These are phyloP conservation scores for Caenorhabditis sp. DNA, from an alignment of 2,888 invertebrate genomes.

Conservation along the genomic window DNA sequence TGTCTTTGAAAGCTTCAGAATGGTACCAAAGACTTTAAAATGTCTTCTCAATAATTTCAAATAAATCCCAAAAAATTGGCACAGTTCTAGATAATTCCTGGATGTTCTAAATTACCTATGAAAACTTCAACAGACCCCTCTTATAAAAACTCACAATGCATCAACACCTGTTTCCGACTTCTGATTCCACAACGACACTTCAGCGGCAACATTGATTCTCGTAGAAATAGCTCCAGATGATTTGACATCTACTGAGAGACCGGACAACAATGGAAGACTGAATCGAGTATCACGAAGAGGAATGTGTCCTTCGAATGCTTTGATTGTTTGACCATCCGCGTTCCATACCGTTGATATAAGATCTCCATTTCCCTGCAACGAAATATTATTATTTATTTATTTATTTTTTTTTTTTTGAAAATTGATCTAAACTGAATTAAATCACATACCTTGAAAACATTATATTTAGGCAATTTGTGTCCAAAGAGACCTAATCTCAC, in stretches of 20 bases:
- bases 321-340: conserved; percentile 52
- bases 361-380: conserved; percentile 27
- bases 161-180: conserved; percentile 33
- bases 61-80: too few species aligned
- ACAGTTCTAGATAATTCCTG: too few species aligned
- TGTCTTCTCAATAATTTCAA: too few species aligned
- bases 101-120: too few species aligned
- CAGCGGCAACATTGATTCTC: conserved; percentile 35
- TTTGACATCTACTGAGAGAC: conserved; percentile 41
- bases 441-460: conserved; percentile 27
- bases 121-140: too few species aligned
- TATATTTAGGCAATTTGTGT: conserved; percentile 35
- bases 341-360: conserved; percentile 44
- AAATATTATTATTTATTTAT: too few species aligned
- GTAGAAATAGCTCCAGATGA: conserved; percentile 39
- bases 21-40: too few species aligned
- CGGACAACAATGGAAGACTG: conserved; percentile 48
- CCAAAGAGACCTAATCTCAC: conserved; percentile 38
- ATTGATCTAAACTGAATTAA: too few species aligned
- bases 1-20: background rate
- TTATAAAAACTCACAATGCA: conserved; percentile 47
- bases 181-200: conserved; percentile 49
- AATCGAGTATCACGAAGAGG: conserved; percentile 33
- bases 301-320: conserved; percentile 50
- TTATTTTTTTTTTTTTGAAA: too few species aligned